Percentiles rank a stretch among this genome's conserved stretches.
Evolutionary conservation across 2,113 vertebrate genomes (phyloP).

Genomic region (Accipiter virgatus): DNA sequence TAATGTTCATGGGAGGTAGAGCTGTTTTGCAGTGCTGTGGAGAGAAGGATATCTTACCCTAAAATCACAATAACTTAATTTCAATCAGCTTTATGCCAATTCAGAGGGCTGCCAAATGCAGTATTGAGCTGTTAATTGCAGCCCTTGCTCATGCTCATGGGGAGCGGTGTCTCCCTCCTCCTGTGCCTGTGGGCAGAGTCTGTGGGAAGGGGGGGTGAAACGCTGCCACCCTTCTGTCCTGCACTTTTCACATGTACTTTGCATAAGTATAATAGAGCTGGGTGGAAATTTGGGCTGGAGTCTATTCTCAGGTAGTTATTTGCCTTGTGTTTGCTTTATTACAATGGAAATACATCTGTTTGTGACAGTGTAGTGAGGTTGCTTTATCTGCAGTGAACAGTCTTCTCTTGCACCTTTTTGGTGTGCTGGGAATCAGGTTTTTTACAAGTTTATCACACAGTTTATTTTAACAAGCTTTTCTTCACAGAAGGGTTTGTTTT

Average conservation of each 20-base stretch:
- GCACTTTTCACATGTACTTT: fast-evolving
- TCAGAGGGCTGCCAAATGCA: neutral
- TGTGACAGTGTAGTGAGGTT: neutral
- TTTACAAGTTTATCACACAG: neutral
- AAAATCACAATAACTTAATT: neutral
- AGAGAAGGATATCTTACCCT: neutral
- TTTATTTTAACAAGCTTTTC: neutral
- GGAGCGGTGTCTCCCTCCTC: neutral
- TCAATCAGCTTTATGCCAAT: neutral
- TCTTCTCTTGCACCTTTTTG: neutral
- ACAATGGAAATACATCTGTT: neutral
- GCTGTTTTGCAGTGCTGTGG: neutral
- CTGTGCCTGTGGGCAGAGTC: neutral
- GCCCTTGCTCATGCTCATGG: neutral
- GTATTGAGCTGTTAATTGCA: neutral
- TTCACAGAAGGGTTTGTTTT: neutral
- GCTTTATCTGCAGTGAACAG: neutral
- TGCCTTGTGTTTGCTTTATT: neutral
- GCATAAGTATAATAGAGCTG: neutral
- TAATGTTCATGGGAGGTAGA: neutral
- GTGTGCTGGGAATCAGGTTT: neutral
- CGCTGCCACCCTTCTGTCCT: fast-evolving
- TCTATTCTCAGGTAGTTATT: neutral
- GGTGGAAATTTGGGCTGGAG: neutral
- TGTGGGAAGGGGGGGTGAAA: neutral